Percentiles rank a stretch among this genome's conserved stretches.
Evolutionary conservation across 2,113 vertebrate species (phyloP).

Genomic region (Chrysemys picta): DNA sequence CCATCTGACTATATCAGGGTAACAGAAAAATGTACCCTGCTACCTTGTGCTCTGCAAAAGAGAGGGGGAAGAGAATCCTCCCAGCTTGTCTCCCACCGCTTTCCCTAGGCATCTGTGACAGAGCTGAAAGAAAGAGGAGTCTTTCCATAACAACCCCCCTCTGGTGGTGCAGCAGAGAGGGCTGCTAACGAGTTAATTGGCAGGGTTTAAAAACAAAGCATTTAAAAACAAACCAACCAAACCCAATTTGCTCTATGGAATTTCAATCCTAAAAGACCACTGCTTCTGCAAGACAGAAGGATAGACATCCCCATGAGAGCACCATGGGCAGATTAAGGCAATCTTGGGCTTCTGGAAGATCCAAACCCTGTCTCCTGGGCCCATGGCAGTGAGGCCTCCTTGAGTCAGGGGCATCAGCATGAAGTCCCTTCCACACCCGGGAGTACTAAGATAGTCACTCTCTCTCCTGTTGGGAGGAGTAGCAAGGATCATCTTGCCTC

Average conservation of each 20-base stretch:
- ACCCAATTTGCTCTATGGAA: not conserved
- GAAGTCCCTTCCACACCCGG: not conserved
- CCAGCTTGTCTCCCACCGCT: not conserved
- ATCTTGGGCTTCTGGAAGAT: not conserved
- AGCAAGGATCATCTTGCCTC: not conserved
- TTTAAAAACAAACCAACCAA: not conserved
- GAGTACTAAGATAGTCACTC: not conserved
- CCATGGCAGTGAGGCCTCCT: not conserved
- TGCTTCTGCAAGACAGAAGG: not conserved
- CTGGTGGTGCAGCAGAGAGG: not conserved
- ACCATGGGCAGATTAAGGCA: constrained; percentile 35
- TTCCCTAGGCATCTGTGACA: fast-evolving
- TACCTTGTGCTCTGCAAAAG: not conserved
- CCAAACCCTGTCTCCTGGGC: not conserved
- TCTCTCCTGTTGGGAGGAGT: not conserved
- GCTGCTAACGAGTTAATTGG: not conserved
- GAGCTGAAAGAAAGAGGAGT: not conserved
- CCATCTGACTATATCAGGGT: fast-evolving
- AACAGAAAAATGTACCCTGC: not conserved
- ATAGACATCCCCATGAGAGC: fast-evolving
- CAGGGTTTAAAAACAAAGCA: not conserved
- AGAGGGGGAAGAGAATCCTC: not conserved
- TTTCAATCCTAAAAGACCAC: not conserved
- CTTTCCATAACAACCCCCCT: not conserved
- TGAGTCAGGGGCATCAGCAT: not conserved